A percentile compares a stretch with the other conserved stretches of the same genome.
These are phyloP conservation scores for Pachycephus smyrnensis DNA, from an alignment of 2,888 invertebrate species.

Conservation along the genomic window DNA sequence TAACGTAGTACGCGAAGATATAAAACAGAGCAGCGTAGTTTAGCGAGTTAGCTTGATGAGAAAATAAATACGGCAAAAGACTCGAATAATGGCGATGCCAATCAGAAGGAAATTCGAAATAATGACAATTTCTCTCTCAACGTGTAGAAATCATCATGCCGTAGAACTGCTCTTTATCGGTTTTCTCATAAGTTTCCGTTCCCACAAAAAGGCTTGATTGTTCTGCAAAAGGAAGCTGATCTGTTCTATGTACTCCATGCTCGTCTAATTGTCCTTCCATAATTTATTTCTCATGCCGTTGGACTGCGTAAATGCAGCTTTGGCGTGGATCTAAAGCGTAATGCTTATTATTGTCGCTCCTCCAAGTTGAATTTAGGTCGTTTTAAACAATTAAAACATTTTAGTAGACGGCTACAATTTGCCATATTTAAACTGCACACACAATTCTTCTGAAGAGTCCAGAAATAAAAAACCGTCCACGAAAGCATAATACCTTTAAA, in stretches of 20 bases:
- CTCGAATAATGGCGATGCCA: not conserved
- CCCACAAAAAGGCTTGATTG: conserved; percentile 18
- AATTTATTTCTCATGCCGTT: not conserved
- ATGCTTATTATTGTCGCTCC: not conserved
- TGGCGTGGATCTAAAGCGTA: not conserved
- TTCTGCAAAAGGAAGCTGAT: conserved; percentile 4
- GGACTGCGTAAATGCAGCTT: not conserved
- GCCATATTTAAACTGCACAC: too few relatives aligned
- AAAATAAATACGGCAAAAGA: not conserved
- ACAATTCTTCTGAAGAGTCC: too few relatives aligned
- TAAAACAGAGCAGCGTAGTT: not conserved
- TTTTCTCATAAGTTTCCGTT: conserved; percentile 16
- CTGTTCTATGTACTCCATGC: not conserved
- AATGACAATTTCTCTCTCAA: not conserved
- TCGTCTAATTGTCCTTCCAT: not conserved
- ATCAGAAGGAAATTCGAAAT: not conserved
- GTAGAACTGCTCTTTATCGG: conserved; percentile 10
- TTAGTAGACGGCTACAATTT: not conserved
- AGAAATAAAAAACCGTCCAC: too few relatives aligned
- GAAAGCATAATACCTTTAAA: too few relatives aligned
- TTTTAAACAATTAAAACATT: not conserved
- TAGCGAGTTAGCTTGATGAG: not conserved
- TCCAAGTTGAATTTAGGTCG: not conserved
- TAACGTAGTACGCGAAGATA: not conserved
- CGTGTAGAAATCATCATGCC: not conserved